Percentiles rank a stretch among this genome's conserved stretches.
Evolutionary conservation across 1,140 invertebrate species (phyloP).

Genomic region (Cydia fagiglandana): DNA sequence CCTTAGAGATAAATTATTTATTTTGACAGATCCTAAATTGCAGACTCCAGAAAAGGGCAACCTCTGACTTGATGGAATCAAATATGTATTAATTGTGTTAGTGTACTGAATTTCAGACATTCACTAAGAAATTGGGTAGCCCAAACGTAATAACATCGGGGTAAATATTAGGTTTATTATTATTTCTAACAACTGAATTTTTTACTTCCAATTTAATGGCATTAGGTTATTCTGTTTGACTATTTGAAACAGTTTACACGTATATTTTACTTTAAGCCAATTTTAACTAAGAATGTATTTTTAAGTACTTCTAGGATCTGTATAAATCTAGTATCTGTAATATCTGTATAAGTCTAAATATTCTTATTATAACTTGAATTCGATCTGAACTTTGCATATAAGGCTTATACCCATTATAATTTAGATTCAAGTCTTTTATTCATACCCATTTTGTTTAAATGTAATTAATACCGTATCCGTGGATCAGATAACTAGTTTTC

Average conservation of each 20-base stretch:
- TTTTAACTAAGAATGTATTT: not conserved
- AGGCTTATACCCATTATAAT: not conserved
- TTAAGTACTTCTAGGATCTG: not conserved
- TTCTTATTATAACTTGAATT: not conserved
- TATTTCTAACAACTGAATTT: not conserved
- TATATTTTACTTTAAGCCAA: too few species aligned
- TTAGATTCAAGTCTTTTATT: not conserved
- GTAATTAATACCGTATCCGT: constrained; percentile 8
- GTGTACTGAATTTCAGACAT: not conserved
- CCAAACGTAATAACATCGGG: not conserved
- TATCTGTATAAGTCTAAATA: too few species aligned
- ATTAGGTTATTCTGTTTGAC: not conserved
- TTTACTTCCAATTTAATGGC: not conserved
- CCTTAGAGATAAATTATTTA: not conserved
- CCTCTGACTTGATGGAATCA: not conserved
- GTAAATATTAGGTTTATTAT: not conserved
- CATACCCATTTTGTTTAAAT: not conserved
- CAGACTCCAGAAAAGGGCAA: constrained; percentile 1
- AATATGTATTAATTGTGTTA: constrained; percentile 17
- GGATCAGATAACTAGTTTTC: constrained; percentile 9
- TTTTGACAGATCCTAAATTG: constrained; percentile 9
- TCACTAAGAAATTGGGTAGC: not conserved
- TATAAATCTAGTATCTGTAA: too few species aligned
- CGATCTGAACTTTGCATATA: not conserved
- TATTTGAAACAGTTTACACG: not conserved